These are phyloP conservation scores for Chrysotoxum bicinctum DNA, from an alignment of 2,888 invertebrate genomes.

Conservation along the genomic window DNA sequence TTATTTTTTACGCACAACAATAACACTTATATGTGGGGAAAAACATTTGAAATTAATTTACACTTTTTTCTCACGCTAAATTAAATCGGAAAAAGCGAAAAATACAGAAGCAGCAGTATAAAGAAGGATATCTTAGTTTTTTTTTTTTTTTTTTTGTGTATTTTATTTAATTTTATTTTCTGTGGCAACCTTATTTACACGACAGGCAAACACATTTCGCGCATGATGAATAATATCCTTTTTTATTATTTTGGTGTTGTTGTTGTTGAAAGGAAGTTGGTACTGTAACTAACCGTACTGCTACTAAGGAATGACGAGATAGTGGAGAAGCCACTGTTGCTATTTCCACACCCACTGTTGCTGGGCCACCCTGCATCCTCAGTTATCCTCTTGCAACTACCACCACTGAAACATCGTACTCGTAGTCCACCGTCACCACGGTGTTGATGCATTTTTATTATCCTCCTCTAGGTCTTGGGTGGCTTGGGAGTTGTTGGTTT, in stretches of 20 bases:
- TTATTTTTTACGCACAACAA: slow-evolving; percentile 22
- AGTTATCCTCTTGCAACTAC: slow-evolving; percentile 54
- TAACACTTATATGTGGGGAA: slow-evolving; percentile 2
- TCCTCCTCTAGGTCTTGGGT: slow-evolving; percentile 49
- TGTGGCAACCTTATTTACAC: slow-evolving; percentile 52
- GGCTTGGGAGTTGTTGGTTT: slow-evolving; percentile 31
- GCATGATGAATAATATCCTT: slow-evolving; percentile 61
- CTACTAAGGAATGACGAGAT: slow-evolving; percentile 55
- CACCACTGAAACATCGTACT: slow-evolving; percentile 46
- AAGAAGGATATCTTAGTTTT: slow-evolving; percentile 11
- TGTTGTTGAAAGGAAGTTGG: slow-evolving; percentile 40
- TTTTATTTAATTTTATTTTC: background rate
- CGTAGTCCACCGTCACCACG: slow-evolving; percentile 53
- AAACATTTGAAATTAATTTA: slow-evolving; percentile 37
- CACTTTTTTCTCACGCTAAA: slow-evolving; percentile 40
- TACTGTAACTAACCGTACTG: slow-evolving; percentile 31
- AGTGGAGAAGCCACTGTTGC: slow-evolving; percentile 60
- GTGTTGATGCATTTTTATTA: slow-evolving; percentile 72
- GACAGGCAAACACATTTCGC: slow-evolving; percentile 60
- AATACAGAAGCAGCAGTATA: slow-evolving; percentile 27
- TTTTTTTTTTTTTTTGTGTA: slow-evolving; percentile 15
- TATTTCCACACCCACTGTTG: slow-evolving; percentile 61
- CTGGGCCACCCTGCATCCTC: slow-evolving; percentile 68
- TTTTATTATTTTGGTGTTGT: slow-evolving; percentile 43
- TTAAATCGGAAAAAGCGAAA: slow-evolving; percentile 39